Conservation (phyloP, 2,888 invertebrate genomes). For the Neoscelio sp. region DNA sequence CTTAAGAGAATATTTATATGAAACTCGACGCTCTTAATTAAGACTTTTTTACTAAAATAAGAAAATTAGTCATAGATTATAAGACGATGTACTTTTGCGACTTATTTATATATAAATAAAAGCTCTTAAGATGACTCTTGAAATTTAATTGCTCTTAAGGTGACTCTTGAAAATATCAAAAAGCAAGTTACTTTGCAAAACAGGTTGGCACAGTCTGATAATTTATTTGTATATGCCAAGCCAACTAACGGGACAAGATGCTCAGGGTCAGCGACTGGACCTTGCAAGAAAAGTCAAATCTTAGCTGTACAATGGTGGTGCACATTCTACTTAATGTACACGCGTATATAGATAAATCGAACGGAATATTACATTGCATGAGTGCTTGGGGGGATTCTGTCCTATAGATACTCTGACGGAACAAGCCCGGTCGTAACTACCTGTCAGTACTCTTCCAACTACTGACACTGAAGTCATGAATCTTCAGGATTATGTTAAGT, state of each 20-base stretch:
- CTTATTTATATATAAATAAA: constrained; percentile 31
- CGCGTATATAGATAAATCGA: constrained; percentile 23
- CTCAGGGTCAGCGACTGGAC: constrained; percentile 69
- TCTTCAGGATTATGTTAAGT: constrained; percentile 76
- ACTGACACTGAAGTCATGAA: constrained; percentile 76
- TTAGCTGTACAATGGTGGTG: constrained; percentile 44
- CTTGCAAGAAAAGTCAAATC: constrained; percentile 66
- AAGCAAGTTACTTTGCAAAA: constrained; percentile 34
- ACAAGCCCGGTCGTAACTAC: constrained; percentile 58
- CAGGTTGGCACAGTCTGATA: constrained; percentile 46
- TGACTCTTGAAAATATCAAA: constrained; percentile 17
- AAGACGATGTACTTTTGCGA: constrained; percentile 32
- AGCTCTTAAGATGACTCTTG: not conserved
- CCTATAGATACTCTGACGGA: constrained; percentile 74
- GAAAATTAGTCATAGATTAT: constrained; percentile 48
- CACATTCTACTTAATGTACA: constrained; percentile 17
- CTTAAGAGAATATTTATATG: constrained; percentile 4
- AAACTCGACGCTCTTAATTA: not conserved
- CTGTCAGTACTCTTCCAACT: constrained; percentile 69
- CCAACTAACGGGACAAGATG: constrained; percentile 74
- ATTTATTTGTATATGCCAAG: constrained; percentile 49
- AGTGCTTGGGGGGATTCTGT: constrained; percentile 73
- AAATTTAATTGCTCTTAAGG: not conserved
- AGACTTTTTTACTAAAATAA: constrained; percentile 5
- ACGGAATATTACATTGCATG: constrained; percentile 35